Conservation (phyloP, 2,113 vertebrate species). For the Hydrochoerus hydrochaeris region DNA sequence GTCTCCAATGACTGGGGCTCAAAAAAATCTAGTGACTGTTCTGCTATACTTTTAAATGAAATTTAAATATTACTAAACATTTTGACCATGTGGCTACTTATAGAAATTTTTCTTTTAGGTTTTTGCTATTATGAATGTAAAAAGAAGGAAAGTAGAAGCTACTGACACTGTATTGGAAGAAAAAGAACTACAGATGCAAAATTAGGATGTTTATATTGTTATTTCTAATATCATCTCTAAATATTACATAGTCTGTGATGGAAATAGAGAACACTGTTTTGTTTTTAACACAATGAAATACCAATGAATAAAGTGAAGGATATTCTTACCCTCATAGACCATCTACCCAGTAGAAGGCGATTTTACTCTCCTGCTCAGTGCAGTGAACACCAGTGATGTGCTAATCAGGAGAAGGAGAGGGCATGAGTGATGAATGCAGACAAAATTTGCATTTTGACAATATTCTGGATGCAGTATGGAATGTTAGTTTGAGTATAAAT, state of each 20-base stretch:
- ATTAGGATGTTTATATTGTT: constrained; percentile 68
- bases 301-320: not conserved
- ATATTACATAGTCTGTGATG: not conserved
- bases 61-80: constrained; percentile 69
- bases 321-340: not conserved
- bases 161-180: not conserved
- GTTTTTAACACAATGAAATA: not conserved
- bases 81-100: constrained; percentile 66
- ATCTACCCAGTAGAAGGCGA: not conserved
- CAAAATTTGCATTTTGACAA: constrained; percentile 35
- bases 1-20: constrained; percentile 29
- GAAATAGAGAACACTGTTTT: constrained; percentile 53
- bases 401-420: not conserved
- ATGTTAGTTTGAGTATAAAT: not conserved
- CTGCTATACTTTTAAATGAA: constrained; percentile 48
- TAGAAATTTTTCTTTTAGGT: not conserved
- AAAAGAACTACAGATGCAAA: not conserved
- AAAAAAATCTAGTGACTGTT: constrained; percentile 54
- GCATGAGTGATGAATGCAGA: not conserved
- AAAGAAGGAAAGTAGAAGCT: constrained; percentile 73
- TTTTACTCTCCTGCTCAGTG: not conserved
- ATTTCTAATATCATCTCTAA: constrained; percentile 72
- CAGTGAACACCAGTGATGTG: not conserved
- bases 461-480: not conserved
- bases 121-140: constrained; percentile 71